A percentile compares a stretch with the other conserved stretches of the same genome.
Evolutionary conservation across 2,113 vertebrate genomes (phyloP).

Genomic region (Camelus bactrianus): DNA sequence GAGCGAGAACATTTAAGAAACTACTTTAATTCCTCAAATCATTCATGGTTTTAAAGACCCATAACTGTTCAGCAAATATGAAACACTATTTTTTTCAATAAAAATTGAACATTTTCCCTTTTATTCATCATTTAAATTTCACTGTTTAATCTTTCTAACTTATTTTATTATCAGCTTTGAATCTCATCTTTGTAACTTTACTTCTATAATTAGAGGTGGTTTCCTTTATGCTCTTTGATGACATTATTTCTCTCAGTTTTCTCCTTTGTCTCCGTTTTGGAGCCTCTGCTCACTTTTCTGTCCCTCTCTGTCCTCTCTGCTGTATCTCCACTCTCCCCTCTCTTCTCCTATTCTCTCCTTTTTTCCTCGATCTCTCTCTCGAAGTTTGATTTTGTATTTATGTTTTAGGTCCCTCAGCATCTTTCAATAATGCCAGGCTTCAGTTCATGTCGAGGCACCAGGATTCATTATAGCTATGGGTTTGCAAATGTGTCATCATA

Average conservation of each 20-base stretch:
- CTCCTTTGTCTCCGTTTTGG: background rate
- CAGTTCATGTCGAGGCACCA: background rate
- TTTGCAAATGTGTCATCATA: conserved; percentile 6
- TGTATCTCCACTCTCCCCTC: background rate
- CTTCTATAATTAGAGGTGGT: background rate
- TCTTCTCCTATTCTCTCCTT: background rate
- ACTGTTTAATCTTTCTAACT: background rate
- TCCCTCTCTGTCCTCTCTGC: background rate
- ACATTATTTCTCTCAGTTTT: background rate
- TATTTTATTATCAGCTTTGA: background rate
- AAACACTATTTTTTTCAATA: background rate
- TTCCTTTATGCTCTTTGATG: background rate
- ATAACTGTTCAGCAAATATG: background rate
- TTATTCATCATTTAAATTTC: background rate
- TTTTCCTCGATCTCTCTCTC: background rate
- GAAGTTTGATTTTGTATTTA: background rate
- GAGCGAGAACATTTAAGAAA: background rate
- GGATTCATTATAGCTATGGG: background rate
- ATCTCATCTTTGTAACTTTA: background rate
- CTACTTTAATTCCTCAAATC: background rate
- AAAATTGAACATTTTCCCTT: background rate
- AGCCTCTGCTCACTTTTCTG: background rate
- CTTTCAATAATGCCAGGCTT: background rate
- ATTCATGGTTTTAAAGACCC: background rate
- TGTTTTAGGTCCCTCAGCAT: background rate